Percentiles rank a stretch among this genome's conserved stretches.
These are phyloP conservation scores for Tinea pellionella DNA, from an alignment of 2,888 invertebrate species.

Conservation along the genomic window DNA sequence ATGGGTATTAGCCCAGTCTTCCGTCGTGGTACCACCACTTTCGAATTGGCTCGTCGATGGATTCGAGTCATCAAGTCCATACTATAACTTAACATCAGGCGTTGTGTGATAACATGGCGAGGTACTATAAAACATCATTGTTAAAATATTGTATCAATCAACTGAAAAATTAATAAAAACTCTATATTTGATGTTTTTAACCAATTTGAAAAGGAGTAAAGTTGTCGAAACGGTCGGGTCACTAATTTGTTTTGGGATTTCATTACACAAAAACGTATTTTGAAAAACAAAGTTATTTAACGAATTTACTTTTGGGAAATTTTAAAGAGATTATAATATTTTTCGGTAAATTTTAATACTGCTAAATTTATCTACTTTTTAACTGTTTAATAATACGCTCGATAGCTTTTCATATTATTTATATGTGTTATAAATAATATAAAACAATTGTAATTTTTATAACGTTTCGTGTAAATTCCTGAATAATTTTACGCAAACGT, in stretches of 20 bases:
- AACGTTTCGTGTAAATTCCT: background rate
- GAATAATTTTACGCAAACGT: background rate
- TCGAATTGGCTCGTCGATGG: too few species aligned
- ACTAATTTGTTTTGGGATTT: slow-evolving; percentile 8
- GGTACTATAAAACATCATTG: too few species aligned
- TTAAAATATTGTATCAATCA: background rate
- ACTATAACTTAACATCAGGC: too few species aligned
- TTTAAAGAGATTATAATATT: background rate
- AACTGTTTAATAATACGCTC: too few species aligned
- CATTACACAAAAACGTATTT: slow-evolving; percentile 7
- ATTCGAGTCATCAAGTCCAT: too few species aligned
- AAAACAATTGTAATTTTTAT: too few species aligned
- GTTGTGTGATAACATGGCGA: too few species aligned
- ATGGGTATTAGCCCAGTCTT: too few species aligned
- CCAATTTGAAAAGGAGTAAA: slow-evolving; percentile 4
- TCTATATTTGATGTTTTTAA: background rate
- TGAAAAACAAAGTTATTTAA: slow-evolving; percentile 8
- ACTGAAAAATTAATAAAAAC: background rate
- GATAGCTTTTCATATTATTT: too few species aligned
- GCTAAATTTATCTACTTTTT: too few species aligned
- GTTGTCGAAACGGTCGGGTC: slow-evolving; percentile 9
- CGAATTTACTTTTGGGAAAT: background rate
- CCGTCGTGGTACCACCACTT: too few species aligned
- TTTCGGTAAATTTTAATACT: background rate
- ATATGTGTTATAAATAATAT: too few species aligned